Evolutionary conservation across 2,113 vertebrate genomes (phyloP).

Genomic region (Epinephelus lanceolatus): DNA sequence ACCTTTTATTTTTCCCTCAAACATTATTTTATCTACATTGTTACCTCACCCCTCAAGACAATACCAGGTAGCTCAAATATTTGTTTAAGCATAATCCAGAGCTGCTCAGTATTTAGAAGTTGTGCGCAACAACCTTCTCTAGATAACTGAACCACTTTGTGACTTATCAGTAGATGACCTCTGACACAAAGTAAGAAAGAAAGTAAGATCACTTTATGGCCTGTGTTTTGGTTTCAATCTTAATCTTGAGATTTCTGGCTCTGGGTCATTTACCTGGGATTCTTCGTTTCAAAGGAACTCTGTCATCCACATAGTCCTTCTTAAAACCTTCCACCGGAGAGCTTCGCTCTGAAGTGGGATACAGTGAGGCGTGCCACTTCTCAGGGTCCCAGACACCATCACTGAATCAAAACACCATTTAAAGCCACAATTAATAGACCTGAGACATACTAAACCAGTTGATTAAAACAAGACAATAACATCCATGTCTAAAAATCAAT

Average conservation of each 20-base stretch:
- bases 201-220: not conserved
- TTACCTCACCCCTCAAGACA: not conserved
- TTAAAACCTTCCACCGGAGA: conserved; percentile 93
- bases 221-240: not conserved
- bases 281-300: conserved; percentile 91
- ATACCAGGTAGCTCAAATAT: not conserved
- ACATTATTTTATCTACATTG: not conserved
- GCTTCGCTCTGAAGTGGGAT: conserved; percentile 92
- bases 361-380: conserved; percentile 98
- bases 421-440: not conserved
- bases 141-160: too few relatives aligned
- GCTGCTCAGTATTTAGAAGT: not conserved
- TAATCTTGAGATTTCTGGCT: not conserved
- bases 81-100: not conserved
- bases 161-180: not conserved
- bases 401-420: conserved; percentile 74
- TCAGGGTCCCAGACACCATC: conserved; percentile 99
- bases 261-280: conserved; percentile 87
- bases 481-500: not conserved
- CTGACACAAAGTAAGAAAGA: not conserved
- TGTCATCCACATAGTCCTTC: conserved; percentile 91
- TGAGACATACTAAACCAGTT: not conserved
- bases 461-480: not conserved
- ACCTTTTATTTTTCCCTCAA: not conserved
- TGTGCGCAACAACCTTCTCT: not conserved